Evolutionary conservation across 2,797 vertebrate species (phyloP).

Genomic region (Rhinatrema bivittatum): DNA sequence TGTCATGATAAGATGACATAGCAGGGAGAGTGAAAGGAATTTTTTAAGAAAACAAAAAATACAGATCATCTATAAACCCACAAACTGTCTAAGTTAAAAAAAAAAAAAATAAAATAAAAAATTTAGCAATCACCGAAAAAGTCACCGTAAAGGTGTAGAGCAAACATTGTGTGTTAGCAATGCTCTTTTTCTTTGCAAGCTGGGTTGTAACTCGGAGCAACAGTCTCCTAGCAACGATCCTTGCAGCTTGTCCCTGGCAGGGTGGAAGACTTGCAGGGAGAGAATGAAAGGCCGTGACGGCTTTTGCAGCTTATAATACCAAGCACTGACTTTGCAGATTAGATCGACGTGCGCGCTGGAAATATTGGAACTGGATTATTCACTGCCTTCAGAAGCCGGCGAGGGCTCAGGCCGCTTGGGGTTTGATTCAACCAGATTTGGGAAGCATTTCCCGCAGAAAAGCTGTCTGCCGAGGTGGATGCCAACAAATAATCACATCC

Average conservation of each 20-base stretch:
- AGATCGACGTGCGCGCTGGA: not conserved
- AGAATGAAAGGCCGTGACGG: constrained; percentile 6
- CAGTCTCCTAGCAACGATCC: constrained; percentile 73
- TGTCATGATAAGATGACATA: too few relatives aligned
- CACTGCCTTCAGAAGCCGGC: not conserved
- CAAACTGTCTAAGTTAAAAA: too few relatives aligned
- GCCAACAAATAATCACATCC: too few relatives aligned
- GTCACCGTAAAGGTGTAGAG: constrained; percentile 13
- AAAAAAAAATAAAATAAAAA: too few relatives aligned
- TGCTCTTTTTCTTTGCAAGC: constrained; percentile 35
- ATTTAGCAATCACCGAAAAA: too few relatives aligned
- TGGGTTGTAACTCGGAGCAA: constrained; percentile 63
- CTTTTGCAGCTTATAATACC: constrained; percentile 4
- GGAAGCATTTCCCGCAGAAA: too few relatives aligned
- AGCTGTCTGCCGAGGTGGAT: too few relatives aligned
- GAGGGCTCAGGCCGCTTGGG: too few relatives aligned
- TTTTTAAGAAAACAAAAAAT: too few relatives aligned
- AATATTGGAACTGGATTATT: not conserved
- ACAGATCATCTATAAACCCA: too few relatives aligned
- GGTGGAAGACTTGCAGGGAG: constrained; percentile 17
- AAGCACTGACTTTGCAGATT: constrained; percentile 4
- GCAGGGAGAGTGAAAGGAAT: too few relatives aligned
- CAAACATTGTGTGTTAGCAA: constrained; percentile 17
- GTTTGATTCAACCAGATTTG: too few relatives aligned
- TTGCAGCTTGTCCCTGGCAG: constrained; percentile 37